Percentiles rank a stretch among this genome's conserved stretches.
These are phyloP conservation scores for Sardina pilchardus DNA, from an alignment of 2,113 vertebrate species.

Conservation along the genomic window DNA sequence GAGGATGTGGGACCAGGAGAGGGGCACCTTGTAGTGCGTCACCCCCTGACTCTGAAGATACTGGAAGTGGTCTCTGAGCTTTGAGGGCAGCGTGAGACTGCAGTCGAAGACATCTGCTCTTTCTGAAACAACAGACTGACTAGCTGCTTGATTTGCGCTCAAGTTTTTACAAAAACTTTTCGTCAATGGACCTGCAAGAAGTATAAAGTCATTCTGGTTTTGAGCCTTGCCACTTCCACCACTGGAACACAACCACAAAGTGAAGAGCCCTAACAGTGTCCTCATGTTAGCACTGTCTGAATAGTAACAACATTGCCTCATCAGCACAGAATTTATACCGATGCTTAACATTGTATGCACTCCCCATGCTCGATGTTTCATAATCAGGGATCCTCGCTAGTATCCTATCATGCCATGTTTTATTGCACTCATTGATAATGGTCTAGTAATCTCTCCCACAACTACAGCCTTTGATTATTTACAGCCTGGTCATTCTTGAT, in stretches of 20 bases:
- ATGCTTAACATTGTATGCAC: background rate
- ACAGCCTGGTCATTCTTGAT: background rate
- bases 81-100: conserved; percentile 46
- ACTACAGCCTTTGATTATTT: background rate
- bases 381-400: background rate
- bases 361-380: conserved; percentile 15
- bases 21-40: conserved; percentile 80
- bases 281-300: conserved; percentile 67
- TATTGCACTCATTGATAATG: conserved; percentile 47
- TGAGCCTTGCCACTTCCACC: conserved; percentile 44
- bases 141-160: background rate
- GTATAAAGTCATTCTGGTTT: conserved; percentile 61
- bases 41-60: conserved; percentile 63
- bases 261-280: conserved; percentile 40
- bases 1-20: conserved; percentile 76
- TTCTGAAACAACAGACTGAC: background rate
- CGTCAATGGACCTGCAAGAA: conserved; percentile 77
- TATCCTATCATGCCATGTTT: conserved; percentile 36
- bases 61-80: conserved; percentile 63
- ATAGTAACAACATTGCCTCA: conserved; percentile 23
- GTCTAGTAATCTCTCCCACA: background rate
- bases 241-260: conserved; percentile 56
- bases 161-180: conserved; percentile 19
- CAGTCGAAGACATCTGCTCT: conserved; percentile 50
- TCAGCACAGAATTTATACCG: conserved; percentile 31